Base-by-base conservation (phyloP, 2,888 invertebrate genomes). In the Lamellibrachia columna region DNA sequence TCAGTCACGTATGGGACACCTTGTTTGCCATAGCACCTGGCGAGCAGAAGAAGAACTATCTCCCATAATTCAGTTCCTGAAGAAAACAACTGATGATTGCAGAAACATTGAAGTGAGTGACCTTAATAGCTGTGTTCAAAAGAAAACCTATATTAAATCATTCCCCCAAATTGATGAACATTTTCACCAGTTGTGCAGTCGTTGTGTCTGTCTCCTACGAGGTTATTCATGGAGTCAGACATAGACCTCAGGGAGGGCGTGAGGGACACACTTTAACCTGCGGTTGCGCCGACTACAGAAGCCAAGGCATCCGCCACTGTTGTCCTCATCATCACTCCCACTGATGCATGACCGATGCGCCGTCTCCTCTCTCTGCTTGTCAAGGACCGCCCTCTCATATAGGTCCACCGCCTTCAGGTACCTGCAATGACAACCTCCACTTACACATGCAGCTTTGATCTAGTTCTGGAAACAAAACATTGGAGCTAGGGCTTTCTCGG, bases 391-490 rank as follows among this genome's bases (percentile, higher is more conserved):
- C 52, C 93, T 93, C 92, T 94, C 94, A 55, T 93, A 94, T 58
- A 92, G 91, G 55, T 94, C 94, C 58, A 93, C 52, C 90, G 93
- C 94, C 91, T 94, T 94, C 52, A 94, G 90, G 91, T 94, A 94
- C 94, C 94, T 94, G 93, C 28, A 92, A 93, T n/a, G 58, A 58
- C 58, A 58, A 58, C 58, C 8, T 58, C 58, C 58, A 58, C 15
- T 2, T 4, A 58, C 11, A 58, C 58, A 58, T 58, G 15, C 11
- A 40, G 40, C 40, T 40, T 40, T 40, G 40, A 40, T 40, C 40
- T 40, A 40, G 40, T 40, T 0, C 40, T 40, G 40, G 40, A 40
- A 40, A 40, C 40, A 40, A 40, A 40, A 40, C 40, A 40, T 40
- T 40, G 40, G 40, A 40, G 40, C 40, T 40, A 40, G 40, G 40